These are phyloP conservation scores for Himalopsyche kuldschensis DNA, from an alignment of 2,888 invertebrate species.

Conservation along the genomic window DNA sequence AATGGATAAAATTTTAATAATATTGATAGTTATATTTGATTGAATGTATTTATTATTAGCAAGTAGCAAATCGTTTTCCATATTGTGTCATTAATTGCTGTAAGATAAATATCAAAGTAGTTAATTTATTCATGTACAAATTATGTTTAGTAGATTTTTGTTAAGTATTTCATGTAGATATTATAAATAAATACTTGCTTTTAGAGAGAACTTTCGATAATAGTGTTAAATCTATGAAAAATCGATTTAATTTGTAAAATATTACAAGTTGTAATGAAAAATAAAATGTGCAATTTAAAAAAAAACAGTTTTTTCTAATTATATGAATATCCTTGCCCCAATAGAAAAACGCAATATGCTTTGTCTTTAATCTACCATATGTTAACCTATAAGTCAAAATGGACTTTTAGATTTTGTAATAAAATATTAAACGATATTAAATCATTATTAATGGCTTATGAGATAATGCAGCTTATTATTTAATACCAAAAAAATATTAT, in stretches of 20 bases:
- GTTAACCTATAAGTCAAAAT: constrained; percentile 5
- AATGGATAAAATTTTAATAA: too few relatives aligned
- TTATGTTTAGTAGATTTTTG: constrained; percentile 19
- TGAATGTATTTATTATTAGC: background rate
- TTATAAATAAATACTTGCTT: constrained; percentile 15
- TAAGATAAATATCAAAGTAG: constrained; percentile 11
- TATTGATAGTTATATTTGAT: background rate
- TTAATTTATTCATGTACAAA: constrained; percentile 38
- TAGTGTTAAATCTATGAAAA: constrained; percentile 17
- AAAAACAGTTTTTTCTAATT: background rate
- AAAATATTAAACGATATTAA: background rate
- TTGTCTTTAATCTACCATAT: background rate
- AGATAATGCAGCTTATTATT: too few relatives aligned
- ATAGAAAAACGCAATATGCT: background rate
- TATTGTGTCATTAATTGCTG: constrained; percentile 20
- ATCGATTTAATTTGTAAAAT: constrained; percentile 35
- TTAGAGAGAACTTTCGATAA: constrained; percentile 27
- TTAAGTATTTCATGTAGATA: constrained; percentile 18
- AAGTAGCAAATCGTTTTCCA: background rate
- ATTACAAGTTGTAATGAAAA: constrained; percentile 22
- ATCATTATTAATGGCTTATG: background rate
- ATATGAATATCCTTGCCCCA: background rate
- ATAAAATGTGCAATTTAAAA: constrained; percentile 31
- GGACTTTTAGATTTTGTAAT: background rate
- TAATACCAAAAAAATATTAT: too few relatives aligned